These are phyloP conservation scores for Merops nubicus DNA, from an alignment of 2,113 vertebrate species.

Conservation along the genomic window DNA sequence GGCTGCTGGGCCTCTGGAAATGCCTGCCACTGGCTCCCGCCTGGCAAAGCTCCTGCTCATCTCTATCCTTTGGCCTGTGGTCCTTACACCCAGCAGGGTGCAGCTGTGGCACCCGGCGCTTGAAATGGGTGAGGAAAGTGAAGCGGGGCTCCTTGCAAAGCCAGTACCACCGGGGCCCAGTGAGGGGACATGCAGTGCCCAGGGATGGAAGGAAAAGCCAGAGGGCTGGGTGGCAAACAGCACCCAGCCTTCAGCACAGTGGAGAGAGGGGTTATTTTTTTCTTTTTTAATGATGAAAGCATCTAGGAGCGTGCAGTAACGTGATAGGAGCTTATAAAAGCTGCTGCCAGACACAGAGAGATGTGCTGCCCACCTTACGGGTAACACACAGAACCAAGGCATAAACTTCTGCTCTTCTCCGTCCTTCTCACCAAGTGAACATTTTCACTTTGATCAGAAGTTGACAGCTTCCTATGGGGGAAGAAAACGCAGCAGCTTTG, in stretches of 20 bases:
- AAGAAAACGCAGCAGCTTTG: not conserved
- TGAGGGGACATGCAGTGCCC: not conserved
- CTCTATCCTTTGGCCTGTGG: accelerated
- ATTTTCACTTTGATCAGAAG: not conserved
- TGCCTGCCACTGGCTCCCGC: accelerated
- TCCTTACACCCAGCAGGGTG: not conserved
- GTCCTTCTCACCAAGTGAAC: not conserved
- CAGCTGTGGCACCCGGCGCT: accelerated
- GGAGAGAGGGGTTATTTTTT: not conserved
- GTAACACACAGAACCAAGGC: not conserved
- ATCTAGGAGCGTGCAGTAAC: not conserved
- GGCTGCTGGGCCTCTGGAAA: not conserved
- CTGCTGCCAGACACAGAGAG: not conserved
- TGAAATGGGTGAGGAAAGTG: accelerated
- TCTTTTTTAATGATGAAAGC: not conserved
- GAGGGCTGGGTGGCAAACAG: not conserved
- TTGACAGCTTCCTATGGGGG: accelerated
- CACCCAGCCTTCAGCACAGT: not conserved
- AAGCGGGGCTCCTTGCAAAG: not conserved
- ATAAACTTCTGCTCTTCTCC: not conserved
- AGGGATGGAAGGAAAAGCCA: accelerated
- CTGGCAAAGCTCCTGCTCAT: not conserved
- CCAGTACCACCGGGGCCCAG: accelerated
- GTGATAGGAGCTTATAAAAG: not conserved
- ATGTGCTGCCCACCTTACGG: not conserved